Base-by-base conservation (phyloP, 2,797 vertebrate species). In the Aplochiton taeniatus region DNA sequence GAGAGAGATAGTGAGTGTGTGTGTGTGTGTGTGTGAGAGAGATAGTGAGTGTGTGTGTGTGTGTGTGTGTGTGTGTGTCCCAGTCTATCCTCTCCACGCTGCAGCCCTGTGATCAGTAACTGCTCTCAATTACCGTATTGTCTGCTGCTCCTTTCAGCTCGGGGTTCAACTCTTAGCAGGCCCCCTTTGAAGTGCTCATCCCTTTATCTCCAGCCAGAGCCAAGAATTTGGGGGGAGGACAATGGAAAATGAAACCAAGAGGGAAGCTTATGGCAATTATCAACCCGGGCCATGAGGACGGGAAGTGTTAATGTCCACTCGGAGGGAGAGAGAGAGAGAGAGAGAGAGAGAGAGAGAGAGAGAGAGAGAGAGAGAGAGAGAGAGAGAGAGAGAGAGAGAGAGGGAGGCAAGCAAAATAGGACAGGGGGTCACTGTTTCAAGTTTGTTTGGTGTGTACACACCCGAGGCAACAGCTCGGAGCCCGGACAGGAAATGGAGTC, bases 181-280 rank as follows among this genome's bases (percentile, higher is more conserved):
- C n/a, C 91, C 81, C 85, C 95, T 98, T 98, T 98, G 96, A 98
- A 97, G 96, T 96, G 80, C 93, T 97, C 96, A 97, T 96, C 95
- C 95, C 95, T 97, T 98, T 96, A 98, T 98, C 96, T 96, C 93
- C 92, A 95, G 91, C 94, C 92, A 93, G 93, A 93, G 94, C 89
- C 89, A 95, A 95, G 95, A 95, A 96, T 94, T 94, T 93, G 11
- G 79, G 89, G 84, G 82, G 87, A 93, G 93, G 93, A 96, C 95
- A 96, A 96, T 95, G 87, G 89, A 88, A 90, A 94, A 95, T 92
- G 93, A 96, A 94, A 96, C 92, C 89, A 89, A 90, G 83, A 86
- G 88, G 92, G 91, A 92, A 92, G 93, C 86, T 90, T 94, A 89
- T 91, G 91, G 92, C 95, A 95, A 94, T 94, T 93, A 93, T 93